phyloP scores from a whole-genome alignment of 1,140 invertebrate genomes.

The Brachionus angularis region DNA sequence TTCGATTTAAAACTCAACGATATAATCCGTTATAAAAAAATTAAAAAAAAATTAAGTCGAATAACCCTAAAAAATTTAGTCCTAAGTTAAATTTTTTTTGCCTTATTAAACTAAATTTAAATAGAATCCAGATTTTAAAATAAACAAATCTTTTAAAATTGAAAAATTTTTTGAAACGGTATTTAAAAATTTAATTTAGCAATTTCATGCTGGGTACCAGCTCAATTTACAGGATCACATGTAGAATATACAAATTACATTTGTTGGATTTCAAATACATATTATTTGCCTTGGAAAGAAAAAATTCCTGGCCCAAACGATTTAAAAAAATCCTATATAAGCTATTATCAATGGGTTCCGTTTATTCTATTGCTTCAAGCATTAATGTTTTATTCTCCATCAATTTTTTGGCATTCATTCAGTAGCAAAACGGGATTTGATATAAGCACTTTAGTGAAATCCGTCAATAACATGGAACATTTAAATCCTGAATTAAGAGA shows the following conservation, averaged over 20 bases:
- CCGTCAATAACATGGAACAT: slow-evolving; percentile 44
- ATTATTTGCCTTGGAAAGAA: slow-evolving; percentile 51
- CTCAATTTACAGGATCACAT: slow-evolving; percentile 47
- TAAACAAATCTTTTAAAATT: too few species aligned
- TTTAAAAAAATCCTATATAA: slow-evolving; percentile 16
- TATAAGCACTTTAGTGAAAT: slow-evolving; percentile 28
- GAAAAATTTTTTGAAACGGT: too few species aligned
- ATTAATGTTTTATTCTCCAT: slow-evolving; percentile 54
- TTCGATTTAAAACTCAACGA: too few species aligned
- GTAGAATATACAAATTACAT: slow-evolving; percentile 53
- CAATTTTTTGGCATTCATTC: slow-evolving; percentile 50
- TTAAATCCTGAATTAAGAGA: slow-evolving; percentile 51
- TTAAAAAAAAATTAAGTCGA: too few species aligned
- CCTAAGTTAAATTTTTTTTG: too few species aligned
- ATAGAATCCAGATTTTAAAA: too few species aligned
- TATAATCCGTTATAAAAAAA: too few species aligned
- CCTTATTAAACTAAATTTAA: too few species aligned
- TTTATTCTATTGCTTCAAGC: slow-evolving; percentile 54
- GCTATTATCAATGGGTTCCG: slow-evolving; percentile 57
- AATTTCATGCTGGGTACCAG: slow-evolving; percentile 68
- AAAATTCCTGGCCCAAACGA: slow-evolving; percentile 32
- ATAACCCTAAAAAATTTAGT: too few species aligned
- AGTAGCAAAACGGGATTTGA: slow-evolving; percentile 38
- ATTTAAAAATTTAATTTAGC: slow-evolving; percentile 51
- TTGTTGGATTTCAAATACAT: slow-evolving; percentile 61